Percentiles rank a stretch among this genome's conserved stretches.
Evolutionary conservation across 2,797 vertebrate genomes (phyloP).

Genomic region (Propithecus perrieri): DNA sequence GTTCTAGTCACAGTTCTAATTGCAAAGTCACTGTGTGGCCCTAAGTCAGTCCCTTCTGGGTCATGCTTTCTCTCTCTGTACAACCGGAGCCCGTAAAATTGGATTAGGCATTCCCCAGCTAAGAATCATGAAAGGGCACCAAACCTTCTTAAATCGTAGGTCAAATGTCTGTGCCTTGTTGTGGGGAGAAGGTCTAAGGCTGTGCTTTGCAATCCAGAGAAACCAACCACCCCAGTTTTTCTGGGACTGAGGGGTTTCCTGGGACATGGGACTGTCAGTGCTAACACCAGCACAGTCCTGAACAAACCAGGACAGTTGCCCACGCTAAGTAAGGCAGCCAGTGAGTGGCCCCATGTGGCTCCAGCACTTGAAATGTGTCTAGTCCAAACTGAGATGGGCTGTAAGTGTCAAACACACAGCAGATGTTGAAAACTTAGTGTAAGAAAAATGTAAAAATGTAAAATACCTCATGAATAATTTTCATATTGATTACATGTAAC

Average conservation of each 20-base stretch:
- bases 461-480: neutral
- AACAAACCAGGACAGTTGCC: neutral
- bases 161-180: accelerated
- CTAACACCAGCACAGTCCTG: neutral
- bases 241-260: neutral
- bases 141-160: neutral
- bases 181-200: neutral
- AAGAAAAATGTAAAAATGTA: neutral
- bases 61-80: neutral
- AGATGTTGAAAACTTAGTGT: neutral
- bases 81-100: neutral
- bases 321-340: neutral
- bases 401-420: neutral
- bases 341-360: neutral
- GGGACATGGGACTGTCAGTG: neutral
- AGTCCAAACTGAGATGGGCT: neutral
- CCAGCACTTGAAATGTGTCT: neutral
- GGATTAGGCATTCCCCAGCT: neutral
- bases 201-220: neutral
- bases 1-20: neutral
- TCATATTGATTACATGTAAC: neutral
- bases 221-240: neutral
- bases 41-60: neutral
- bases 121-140: neutral
- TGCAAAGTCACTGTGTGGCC: neutral